phyloP scores from a whole-genome alignment of 2,797 vertebrate genomes.

The Esox lucius region DNA sequence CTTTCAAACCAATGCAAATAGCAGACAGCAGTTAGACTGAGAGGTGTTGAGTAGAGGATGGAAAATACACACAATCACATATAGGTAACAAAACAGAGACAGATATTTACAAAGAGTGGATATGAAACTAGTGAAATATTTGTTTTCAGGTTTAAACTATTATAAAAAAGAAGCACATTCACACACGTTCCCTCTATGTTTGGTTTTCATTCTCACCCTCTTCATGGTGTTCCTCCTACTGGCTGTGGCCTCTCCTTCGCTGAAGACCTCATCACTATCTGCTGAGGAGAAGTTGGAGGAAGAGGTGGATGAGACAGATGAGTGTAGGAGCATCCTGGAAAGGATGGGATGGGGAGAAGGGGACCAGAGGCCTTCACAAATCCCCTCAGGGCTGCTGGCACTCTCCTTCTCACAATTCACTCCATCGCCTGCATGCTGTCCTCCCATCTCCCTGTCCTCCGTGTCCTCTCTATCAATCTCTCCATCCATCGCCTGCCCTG shows the following conservation, averaged over 20 bases:
- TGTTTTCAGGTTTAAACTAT: not conserved
- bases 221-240: not conserved
- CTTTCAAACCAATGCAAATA: slow-evolving; percentile 78
- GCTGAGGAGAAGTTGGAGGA: slow-evolving; percentile 13
- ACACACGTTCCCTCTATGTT: not conserved
- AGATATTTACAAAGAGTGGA: not conserved
- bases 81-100: slow-evolving; percentile 18
- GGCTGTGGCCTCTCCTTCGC: slow-evolving; percentile 1
- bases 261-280: slow-evolving; percentile 17
- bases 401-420: not conserved
- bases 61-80: slow-evolving; percentile 28
- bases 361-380: not conserved
- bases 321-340: slow-evolving; percentile 12
- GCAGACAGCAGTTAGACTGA: slow-evolving; percentile 34
- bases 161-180: not conserved
- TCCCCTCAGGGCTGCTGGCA: not conserved
- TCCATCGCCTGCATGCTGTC: not conserved
- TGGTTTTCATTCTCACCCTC: not conserved
- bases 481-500: not conserved
- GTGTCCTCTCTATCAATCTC: not conserved
- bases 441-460: slow-evolving; percentile 7
- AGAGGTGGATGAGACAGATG: slow-evolving; percentile 3
- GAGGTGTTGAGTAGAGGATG: slow-evolving; percentile 48
- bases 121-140: not conserved
- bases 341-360: slow-evolving; percentile 43